These are phyloP conservation scores for Leucoptera coffeella DNA, from an alignment of 2,888 invertebrate genomes.

Conservation along the genomic window DNA sequence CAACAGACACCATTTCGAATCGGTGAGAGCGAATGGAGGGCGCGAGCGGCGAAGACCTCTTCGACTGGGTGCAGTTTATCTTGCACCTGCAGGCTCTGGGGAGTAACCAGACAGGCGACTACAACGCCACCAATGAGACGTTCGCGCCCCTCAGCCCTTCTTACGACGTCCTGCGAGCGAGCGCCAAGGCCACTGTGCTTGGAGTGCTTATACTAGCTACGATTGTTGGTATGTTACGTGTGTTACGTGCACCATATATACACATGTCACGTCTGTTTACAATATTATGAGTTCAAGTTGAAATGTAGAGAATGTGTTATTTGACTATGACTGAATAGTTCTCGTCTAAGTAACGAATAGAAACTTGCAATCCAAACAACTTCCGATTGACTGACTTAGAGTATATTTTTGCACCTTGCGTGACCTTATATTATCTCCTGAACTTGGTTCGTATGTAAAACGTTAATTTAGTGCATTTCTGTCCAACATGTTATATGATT, in stretches of 20 bases:
- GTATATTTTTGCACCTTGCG: too few relatives aligned
- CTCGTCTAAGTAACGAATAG: too few relatives aligned
- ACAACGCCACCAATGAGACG: conserved; percentile 21
- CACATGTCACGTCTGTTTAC: background rate
- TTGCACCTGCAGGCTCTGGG: conserved; percentile 19
- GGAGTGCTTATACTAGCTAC: conserved; percentile 58
- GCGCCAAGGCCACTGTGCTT: conserved; percentile 52
- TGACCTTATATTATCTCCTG: too few relatives aligned
- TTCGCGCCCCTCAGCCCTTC: conserved; percentile 43
- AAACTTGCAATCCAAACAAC: too few relatives aligned
- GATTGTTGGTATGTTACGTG: conserved; percentile 56
- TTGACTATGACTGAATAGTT: too few relatives aligned
- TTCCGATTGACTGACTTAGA: too few relatives aligned
- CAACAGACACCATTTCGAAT: conserved; percentile 20
- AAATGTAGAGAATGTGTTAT: too few relatives aligned
- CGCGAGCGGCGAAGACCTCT: conserved; percentile 38
- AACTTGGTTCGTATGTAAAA: too few relatives aligned
- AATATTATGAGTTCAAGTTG: too few relatives aligned
- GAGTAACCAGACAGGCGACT: conserved; percentile 12
- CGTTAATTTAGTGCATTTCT: too few relatives aligned
- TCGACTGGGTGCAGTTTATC: too few relatives aligned
- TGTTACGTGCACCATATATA: background rate
- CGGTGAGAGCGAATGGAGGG: conserved; percentile 46
- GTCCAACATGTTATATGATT: too few relatives aligned
- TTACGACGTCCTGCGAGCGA: conserved; percentile 54